Evolutionary conservation across 2,113 vertebrate species (phyloP).

Genomic region (Fregetta grallaria): DNA sequence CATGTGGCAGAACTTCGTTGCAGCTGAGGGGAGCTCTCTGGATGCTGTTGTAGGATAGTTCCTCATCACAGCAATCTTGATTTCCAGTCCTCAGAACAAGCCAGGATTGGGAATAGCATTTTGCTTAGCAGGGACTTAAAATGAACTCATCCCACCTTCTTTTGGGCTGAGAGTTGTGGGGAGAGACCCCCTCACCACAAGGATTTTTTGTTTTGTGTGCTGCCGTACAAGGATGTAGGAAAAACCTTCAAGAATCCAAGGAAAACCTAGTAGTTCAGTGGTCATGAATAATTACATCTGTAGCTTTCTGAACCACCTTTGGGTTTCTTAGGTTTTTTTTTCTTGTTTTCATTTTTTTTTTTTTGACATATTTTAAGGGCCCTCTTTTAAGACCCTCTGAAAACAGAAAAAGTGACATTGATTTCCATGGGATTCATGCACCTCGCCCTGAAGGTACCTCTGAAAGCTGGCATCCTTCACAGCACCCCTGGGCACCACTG

Average conservation of each 20-base stretch:
- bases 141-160: background rate
- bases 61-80: background rate
- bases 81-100: background rate
- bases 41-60: background rate
- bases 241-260: background rate
- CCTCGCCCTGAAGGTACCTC: background rate
- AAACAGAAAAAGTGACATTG: rapidly evolving
- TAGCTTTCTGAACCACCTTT: background rate
- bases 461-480: background rate
- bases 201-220: background rate
- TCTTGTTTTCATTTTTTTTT: background rate
- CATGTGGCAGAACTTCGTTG: background rate
- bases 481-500: background rate
- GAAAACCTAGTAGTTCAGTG: background rate
- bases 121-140: background rate
- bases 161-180: background rate
- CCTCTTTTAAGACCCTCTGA: background rate
- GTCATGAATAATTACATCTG: background rate
- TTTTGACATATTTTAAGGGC: background rate
- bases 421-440: background rate
- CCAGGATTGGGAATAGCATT: background rate
- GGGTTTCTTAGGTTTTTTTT: background rate
- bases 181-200: background rate
- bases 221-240: rapidly evolving
- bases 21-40: background rate